phyloP scores from a whole-genome alignment of 2,797 vertebrate species.

The Propithecus perrieri region DNA sequence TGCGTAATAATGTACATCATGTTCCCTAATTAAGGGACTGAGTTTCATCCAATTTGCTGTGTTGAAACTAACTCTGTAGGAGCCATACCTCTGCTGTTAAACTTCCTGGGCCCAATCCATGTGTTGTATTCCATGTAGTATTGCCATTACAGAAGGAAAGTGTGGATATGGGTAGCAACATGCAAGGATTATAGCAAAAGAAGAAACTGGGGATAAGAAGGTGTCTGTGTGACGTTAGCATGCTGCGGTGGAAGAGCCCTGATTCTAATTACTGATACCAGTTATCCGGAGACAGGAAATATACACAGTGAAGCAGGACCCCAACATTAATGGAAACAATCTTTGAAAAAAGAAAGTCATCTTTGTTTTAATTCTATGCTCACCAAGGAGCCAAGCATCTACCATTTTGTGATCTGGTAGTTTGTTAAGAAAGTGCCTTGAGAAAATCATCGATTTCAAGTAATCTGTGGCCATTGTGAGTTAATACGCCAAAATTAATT shows the following conservation, averaged over 20 bases:
- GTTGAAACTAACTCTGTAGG: neutral
- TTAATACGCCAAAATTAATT: neutral
- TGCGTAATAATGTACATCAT: neutral
- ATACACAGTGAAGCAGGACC: neutral
- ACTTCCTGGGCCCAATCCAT: neutral
- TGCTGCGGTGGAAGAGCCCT: rapidly evolving
- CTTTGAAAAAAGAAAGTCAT: neutral
- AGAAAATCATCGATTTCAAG: neutral
- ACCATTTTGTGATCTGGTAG: neutral
- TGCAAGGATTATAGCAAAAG: neutral
- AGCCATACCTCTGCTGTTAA: neutral
- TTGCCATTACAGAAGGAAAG: neutral
- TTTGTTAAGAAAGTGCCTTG: neutral
- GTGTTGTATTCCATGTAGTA: neutral
- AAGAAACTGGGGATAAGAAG: neutral
- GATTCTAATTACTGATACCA: too few species aligned
- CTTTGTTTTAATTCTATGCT: neutral
- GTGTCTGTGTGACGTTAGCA: rapidly evolving
- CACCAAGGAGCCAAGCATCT: neutral
- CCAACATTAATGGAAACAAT: neutral
- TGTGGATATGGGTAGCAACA: neutral
- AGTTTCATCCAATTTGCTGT: neutral
- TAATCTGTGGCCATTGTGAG: too few species aligned
- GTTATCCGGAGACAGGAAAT: neutral
- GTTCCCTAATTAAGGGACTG: slow-evolving; percentile 1